These are phyloP conservation scores for Pseudococcus longispinus DNA, from an alignment of 2,888 invertebrate genomes.

Conservation along the genomic window DNA sequence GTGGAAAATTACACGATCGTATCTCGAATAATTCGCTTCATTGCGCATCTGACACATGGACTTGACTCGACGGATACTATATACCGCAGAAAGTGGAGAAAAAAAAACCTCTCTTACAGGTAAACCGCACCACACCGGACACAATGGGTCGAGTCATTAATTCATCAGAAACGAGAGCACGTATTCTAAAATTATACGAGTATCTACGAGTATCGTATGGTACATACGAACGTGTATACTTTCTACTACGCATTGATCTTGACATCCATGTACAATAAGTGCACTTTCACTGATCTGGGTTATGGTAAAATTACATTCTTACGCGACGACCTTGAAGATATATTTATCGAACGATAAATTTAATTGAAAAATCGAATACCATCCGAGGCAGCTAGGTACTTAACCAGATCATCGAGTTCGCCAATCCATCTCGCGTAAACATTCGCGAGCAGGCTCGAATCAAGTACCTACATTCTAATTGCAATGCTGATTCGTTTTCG, in stretches of 20 bases:
- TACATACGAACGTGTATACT: not conserved
- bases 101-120: not conserved
- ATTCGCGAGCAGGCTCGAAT: too few species aligned
- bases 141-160: not conserved
- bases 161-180: not conserved
- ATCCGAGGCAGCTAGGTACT: not conserved
- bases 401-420: not conserved
- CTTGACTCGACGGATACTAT: not conserved
- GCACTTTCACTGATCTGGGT: constrained; percentile 41
- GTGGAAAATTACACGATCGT: not conserved
- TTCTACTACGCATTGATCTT: constrained; percentile 33
- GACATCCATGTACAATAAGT: constrained; percentile 20
- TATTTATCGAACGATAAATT: constrained; percentile 14
- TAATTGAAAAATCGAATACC: not conserved
- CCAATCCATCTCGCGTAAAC: not conserved
- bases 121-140: not conserved
- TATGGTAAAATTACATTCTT: constrained; percentile 10
- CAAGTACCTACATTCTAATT: too few species aligned
- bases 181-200: not conserved
- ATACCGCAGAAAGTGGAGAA: not conserved
- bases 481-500: too few species aligned
- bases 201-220: not conserved
- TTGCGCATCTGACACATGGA: not conserved
- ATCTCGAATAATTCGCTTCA: not conserved
- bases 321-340: constrained; percentile 27